These are phyloP conservation scores for Chromobotia macracanthus DNA, from an alignment of 2,797 vertebrate genomes.

Conservation along the genomic window DNA sequence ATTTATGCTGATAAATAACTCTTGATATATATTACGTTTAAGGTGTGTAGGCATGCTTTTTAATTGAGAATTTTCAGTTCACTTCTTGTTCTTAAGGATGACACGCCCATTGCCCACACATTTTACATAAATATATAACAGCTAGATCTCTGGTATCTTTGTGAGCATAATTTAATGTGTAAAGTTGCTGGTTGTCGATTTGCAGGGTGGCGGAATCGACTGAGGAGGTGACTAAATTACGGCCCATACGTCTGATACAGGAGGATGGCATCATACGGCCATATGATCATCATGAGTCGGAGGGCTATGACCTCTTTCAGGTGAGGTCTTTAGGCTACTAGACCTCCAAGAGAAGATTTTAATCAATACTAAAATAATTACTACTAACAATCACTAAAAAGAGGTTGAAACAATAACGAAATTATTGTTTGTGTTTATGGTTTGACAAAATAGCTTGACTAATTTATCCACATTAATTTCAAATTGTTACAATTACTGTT, in stretches of 20 bases:
- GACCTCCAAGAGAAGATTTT: background rate
- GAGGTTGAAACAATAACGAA: background rate
- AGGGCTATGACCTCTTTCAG: constrained; percentile 92
- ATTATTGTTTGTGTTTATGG: background rate
- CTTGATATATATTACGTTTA: constrained; percentile 24
- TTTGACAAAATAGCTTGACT: constrained; percentile 5
- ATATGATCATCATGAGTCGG: constrained; percentile 84
- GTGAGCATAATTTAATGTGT: background rate
- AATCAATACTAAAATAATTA: constrained; percentile 5
- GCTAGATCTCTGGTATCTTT: background rate
- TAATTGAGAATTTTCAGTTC: constrained; percentile 16
- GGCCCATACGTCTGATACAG: constrained; percentile 87
- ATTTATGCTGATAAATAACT: constrained; percentile 1
- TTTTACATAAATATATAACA: constrained; percentile 24
- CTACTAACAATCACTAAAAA: constrained; percentile 3
- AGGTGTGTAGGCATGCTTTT: constrained; percentile 26
- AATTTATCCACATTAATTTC: background rate
- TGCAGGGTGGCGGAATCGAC: constrained; percentile 89
- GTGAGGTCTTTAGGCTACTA: constrained; percentile 68
- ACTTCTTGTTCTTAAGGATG: constrained; percentile 21
- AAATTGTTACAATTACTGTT: background rate
- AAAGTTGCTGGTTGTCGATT: constrained; percentile 44
- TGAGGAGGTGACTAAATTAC: constrained; percentile 89
- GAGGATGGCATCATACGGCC: constrained; percentile 94
- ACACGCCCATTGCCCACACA: background rate